A percentile compares a stretch with the other conserved stretches of the same genome.
Evolutionary conservation across 2,113 vertebrate species (phyloP).

Genomic region (Potamarius usumacintae): DNA sequence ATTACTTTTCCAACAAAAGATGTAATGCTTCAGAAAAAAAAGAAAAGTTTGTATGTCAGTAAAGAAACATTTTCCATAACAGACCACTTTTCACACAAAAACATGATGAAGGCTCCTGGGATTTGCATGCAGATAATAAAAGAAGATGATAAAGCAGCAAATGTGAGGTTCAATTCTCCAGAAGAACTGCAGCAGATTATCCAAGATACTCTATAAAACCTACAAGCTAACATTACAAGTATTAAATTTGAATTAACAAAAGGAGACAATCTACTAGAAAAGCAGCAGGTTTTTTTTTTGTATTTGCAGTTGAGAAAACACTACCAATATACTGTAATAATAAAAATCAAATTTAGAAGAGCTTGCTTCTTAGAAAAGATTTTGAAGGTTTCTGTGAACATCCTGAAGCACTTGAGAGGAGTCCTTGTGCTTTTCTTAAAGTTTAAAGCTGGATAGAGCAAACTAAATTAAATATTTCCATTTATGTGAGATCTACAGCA

Average conservation of each 20-base stretch:
- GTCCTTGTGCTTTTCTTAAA: neutral
- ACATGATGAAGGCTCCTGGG: neutral
- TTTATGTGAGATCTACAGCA: conserved; percentile 62
- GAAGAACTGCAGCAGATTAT: neutral
- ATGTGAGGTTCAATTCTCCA: neutral
- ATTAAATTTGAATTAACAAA: neutral
- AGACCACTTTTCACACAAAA: neutral
- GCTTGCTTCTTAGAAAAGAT: neutral
- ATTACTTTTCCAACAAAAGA: neutral
- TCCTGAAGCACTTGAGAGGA: neutral
- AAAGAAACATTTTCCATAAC: neutral
- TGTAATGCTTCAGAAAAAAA: neutral
- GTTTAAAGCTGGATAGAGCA: conserved; percentile 64
- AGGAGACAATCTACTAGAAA: neutral
- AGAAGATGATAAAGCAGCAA: neutral
- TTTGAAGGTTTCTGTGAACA: neutral
- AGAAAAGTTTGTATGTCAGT: neutral
- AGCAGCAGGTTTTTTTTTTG: neutral
- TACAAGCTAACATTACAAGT: neutral
- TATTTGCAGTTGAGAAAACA: neutral
- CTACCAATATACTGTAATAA: neutral
- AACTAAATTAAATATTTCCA: conserved; percentile 59
- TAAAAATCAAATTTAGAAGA: neutral
- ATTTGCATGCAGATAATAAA: neutral
- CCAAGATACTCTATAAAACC: neutral